phyloP scores from a whole-genome alignment of 2,888 invertebrate species.

The Hirtodrosophila cameraria region DNA sequence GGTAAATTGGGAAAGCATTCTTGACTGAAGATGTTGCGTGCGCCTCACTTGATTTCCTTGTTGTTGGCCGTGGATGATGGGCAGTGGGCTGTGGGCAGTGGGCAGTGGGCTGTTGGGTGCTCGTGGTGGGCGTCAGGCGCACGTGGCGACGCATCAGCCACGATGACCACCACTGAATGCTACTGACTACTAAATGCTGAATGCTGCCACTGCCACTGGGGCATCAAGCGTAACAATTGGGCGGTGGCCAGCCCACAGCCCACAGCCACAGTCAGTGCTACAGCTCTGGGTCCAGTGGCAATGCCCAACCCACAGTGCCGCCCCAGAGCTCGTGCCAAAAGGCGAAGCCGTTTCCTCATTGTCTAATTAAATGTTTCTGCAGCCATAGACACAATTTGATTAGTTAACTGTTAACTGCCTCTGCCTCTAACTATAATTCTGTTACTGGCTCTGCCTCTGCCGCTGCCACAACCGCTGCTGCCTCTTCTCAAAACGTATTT shows the following conservation, averaged over 20 bases:
- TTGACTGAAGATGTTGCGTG: conserved; percentile 44
- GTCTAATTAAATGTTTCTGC: conserved; percentile 73
- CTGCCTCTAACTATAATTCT: background rate
- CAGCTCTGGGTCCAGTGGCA: conserved; percentile 9
- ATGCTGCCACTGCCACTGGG: conserved; percentile 6
- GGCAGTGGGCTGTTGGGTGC: too few relatives aligned
- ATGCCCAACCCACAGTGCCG: conserved; percentile 4
- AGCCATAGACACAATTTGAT: conserved; percentile 63
- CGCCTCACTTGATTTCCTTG: conserved; percentile 44
- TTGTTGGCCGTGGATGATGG: too few relatives aligned
- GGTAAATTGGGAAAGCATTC: conserved; percentile 17
- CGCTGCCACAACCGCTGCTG: too few relatives aligned
- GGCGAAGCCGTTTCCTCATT: conserved; percentile 52
- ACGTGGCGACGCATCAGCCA: conserved; percentile 45
- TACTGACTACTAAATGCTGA: background rate
- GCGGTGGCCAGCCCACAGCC: conserved; percentile 34
- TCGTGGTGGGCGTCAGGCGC: conserved; percentile 42
- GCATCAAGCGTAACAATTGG: conserved; percentile 57
- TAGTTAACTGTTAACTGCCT: conserved; percentile 56
- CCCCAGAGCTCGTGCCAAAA: conserved; percentile 23
- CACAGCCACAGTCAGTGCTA: too few relatives aligned
- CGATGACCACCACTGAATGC: conserved; percentile 1
- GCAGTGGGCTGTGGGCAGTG: too few relatives aligned
- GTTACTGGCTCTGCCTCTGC: too few relatives aligned
- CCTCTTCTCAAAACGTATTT: background rate